These are phyloP conservation scores for Stramonita haemastoma DNA, from an alignment of 2,888 invertebrate genomes.

Conservation along the genomic window DNA sequence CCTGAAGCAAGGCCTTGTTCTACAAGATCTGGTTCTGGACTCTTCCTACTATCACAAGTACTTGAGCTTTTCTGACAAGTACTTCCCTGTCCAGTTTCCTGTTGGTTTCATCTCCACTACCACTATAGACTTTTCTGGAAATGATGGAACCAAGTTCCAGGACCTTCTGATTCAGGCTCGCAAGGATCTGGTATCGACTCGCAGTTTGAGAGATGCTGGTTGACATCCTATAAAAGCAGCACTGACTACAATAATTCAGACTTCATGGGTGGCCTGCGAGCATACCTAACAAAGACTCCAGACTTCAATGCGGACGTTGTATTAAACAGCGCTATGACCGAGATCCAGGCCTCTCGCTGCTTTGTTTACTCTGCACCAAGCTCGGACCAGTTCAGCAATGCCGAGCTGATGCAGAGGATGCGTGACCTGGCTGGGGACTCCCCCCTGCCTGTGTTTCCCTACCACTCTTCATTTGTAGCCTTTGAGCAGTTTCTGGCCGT, in stretches of 20 bases:
- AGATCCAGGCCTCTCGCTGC: constrained; percentile 84
- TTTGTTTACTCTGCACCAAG: constrained; percentile 83
- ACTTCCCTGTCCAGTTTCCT: constrained; percentile 51
- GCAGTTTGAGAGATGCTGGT: constrained; percentile 47
- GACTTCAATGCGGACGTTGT: constrained; percentile 50
- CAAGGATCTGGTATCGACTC: constrained; percentile 37
- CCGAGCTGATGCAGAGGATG: constrained; percentile 62
- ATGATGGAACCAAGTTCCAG: neutral
- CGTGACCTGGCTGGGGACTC: constrained; percentile 59
- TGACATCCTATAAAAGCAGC: constrained; percentile 31
- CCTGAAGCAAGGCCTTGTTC: constrained; percentile 61
- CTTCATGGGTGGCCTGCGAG: constrained; percentile 42
- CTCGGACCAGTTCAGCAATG: constrained; percentile 83
- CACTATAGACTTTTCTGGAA: constrained; percentile 46
- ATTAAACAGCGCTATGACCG: constrained; percentile 82
- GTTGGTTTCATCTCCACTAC: constrained; percentile 55
- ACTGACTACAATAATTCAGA: constrained; percentile 35
- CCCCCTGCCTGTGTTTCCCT: constrained; percentile 58
- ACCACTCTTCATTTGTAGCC: constrained; percentile 62
- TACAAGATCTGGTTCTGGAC: constrained; percentile 59
- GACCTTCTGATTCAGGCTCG: constrained; percentile 29
- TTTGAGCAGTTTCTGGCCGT: constrained; percentile 69
- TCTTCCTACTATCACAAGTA: constrained; percentile 62
- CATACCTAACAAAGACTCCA: constrained; percentile 42
- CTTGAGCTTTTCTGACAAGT: constrained; percentile 43